These are phyloP conservation scores for Clarias laeviceps DNA, from an alignment of 2,797 vertebrate genomes.

Conservation along the genomic window DNA sequence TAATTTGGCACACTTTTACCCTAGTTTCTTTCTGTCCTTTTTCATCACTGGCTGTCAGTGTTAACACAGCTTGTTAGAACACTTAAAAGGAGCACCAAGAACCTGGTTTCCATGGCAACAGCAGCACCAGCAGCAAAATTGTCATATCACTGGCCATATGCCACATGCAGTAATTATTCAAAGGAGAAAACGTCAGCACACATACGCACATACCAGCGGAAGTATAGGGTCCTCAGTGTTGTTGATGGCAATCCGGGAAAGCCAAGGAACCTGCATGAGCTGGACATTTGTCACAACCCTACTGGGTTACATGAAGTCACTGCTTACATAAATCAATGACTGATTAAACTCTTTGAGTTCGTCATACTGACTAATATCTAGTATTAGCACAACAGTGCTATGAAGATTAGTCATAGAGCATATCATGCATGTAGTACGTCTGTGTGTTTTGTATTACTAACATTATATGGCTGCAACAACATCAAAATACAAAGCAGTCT, in stretches of 20 bases:
- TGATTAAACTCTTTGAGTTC: not conserved
- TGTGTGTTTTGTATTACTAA: not conserved
- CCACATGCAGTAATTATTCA: slow-evolving; percentile 30
- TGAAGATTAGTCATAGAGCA: too few species aligned
- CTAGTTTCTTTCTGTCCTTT: not conserved
- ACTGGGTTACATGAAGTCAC: not conserved
- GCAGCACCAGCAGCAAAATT: slow-evolving; percentile 33
- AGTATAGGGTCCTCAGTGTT: not conserved
- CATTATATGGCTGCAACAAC: not conserved
- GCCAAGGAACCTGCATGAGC: not conserved
- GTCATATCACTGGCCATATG: slow-evolving; percentile 27
- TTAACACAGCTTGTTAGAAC: not conserved
- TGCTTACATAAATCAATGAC: not conserved
- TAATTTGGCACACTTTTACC: not conserved
- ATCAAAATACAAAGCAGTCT: not conserved
- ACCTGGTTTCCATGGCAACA: slow-evolving; percentile 50
- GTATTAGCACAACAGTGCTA: not conserved
- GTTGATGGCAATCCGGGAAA: not conserved
- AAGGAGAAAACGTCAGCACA: not conserved
- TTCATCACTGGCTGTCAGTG: not conserved
- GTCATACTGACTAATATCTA: not conserved
- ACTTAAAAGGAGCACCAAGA: slow-evolving; percentile 22
- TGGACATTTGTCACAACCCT: not conserved
- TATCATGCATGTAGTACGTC: not conserved
- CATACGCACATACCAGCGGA: not conserved